Percentiles rank a stretch among this genome's conserved stretches.
Evolutionary conservation across 1,140 invertebrate species (phyloP).

Genomic region (Drosophila ohnishii): DNA sequence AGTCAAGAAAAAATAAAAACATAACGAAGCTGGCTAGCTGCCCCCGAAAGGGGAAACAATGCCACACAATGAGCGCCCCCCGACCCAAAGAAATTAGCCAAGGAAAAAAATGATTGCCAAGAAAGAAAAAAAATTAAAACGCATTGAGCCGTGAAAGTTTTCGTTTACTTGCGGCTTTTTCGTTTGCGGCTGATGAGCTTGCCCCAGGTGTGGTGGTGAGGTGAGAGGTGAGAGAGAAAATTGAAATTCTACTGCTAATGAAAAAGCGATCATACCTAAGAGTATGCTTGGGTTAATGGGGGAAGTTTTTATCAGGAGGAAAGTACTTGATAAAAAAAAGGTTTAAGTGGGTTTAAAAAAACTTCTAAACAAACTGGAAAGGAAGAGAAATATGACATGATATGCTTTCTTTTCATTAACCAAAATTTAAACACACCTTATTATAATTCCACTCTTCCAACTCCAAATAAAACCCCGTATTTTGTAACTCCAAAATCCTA

Average conservation of each 20-base stretch:
- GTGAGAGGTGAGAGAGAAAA: slow-evolving; percentile 11
- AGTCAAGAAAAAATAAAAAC: slow-evolving; percentile 60
- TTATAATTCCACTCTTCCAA: background rate
- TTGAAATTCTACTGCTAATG: slow-evolving; percentile 21
- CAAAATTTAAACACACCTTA: background rate
- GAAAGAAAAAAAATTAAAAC: slow-evolving; percentile 77
- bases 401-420: too few relatives aligned
- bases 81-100: slow-evolving; percentile 44
- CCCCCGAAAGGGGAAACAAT: slow-evolving; percentile 12
- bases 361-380: background rate
- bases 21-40: slow-evolving; percentile 21
- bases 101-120: slow-evolving; percentile 45
- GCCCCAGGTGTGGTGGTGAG: slow-evolving; percentile 16
- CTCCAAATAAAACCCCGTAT: background rate
- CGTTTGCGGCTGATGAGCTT: slow-evolving; percentile 49
- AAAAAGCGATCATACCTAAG: slow-evolving; percentile 19
- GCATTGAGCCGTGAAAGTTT: slow-evolving; percentile 73
- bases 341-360: background rate
- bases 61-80: slow-evolving; percentile 32
- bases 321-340: background rate
- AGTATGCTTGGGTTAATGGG: background rate
- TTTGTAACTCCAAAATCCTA: slow-evolving; percentile 10
- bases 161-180: slow-evolving; percentile 74
- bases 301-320: background rate
- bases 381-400: background rate